Base-by-base conservation (phyloP, 2,113 vertebrate genomes). In the Coryphaenoides rupestris region DNA sequence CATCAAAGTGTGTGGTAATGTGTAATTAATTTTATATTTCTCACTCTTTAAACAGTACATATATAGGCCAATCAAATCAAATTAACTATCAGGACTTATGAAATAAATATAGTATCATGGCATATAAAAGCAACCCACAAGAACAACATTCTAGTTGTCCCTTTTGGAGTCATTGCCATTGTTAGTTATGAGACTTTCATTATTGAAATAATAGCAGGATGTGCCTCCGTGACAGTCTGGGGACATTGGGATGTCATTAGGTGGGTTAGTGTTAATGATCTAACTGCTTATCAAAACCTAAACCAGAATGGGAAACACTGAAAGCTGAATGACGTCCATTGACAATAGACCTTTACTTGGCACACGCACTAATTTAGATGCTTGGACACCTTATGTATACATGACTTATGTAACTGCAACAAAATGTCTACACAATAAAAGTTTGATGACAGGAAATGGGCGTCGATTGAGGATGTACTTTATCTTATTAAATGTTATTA, bases 301-400 rank as follows among this genome's bases (percentile, higher is more conserved):
- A 62, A 67, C 72, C 77, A 86, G 75, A n/a, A 62, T 82, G 84
- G 75, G 21, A 71, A 40, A 16, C 61, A 68, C 47, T 54, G 22
- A n/a, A 33, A 17, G 53, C 63, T 26, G 52, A 46, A 68, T 56
- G 22, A 21, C 21, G 19, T 52, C 16, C 1, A 21, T n/a, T n/a
- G 19, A 16, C 16, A 16, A 53, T 21, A 13, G 12, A 23, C 14
- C 40, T 33, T n/a, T 45, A 21, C 28, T 33, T 33, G 28, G 28
- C 28, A 33, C 28, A 33, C 5, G 28, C 28, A 33, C 28, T 33
- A 5, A 10, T 33, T 33, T 3, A 33, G 28, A 5, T 33, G 7
- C 5, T 10, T 40, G 7, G 22, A 55, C 12, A 15, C 47, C 55
- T 69, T 10, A 33, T 14, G 33, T 60, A 10, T 17, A 23, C 19